Evolutionary conservation across 2,888 invertebrate genomes (phyloP).

Genomic region (Alloscopus bannaensis): DNA sequence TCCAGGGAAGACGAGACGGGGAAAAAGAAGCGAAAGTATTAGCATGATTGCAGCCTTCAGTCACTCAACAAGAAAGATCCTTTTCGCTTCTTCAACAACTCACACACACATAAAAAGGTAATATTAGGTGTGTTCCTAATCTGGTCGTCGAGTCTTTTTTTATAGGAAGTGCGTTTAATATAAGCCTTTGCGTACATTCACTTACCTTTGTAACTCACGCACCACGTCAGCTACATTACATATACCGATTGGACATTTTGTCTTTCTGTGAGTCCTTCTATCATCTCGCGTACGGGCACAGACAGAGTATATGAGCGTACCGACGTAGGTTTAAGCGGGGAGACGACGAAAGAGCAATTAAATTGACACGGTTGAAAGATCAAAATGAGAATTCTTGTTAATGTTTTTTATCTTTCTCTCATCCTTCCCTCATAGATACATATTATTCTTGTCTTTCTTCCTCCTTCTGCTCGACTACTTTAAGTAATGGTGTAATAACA

Average conservation of each 20-base stretch:
- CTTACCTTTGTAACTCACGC: too few species aligned
- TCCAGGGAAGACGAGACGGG: too few species aligned
- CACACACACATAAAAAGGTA: conserved; percentile 26
- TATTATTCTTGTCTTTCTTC: conserved; percentile 39
- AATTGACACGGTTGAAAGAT: conserved; percentile 71
- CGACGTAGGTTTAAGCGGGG: conserved; percentile 8
- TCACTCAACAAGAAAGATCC: conserved; percentile 42
- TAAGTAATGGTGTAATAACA: conserved; percentile 62
- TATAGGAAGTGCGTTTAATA: conserved; percentile 36
- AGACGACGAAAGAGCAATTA: conserved; percentile 68
- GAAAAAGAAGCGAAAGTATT: conserved; percentile 46
- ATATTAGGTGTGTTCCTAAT: conserved; percentile 49
- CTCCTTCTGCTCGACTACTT: conserved; percentile 56
- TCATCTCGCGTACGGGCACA: conserved; percentile 18
- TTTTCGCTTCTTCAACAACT: conserved; percentile 40
- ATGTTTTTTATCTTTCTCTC: conserved; percentile 63
- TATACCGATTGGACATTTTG: too few species aligned
- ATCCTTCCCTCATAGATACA: conserved; percentile 44
- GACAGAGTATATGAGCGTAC: conserved; percentile 18
- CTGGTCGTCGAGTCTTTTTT: conserved; percentile 31
- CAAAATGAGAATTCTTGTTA: conserved; percentile 68
- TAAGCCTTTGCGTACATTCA: too few species aligned
- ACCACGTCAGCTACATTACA: too few species aligned
- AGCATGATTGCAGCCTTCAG: conserved; percentile 51
- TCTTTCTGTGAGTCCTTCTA: too few species aligned